Base-by-base conservation (phyloP, 2,888 invertebrate genomes). In the Stegana nigrithorax region DNA sequence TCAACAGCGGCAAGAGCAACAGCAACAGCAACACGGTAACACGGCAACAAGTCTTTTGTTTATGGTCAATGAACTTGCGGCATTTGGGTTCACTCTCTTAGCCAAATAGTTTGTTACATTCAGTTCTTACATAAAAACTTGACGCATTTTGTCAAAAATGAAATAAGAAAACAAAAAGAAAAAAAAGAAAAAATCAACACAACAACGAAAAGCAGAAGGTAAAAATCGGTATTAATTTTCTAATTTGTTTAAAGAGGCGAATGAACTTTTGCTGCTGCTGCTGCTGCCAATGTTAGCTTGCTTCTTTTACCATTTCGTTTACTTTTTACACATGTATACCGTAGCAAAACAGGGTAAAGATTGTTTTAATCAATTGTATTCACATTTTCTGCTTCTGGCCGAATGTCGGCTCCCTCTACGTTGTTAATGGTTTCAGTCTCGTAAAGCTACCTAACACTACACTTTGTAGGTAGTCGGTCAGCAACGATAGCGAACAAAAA, bases 181-280 rank as follows among this genome's bases (percentile, higher is more conserved):
- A 36, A 36, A 36, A 39, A 8, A 39, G 17, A 39, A 39, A 8
- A 39, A 39, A 39, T 14, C 6, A 12, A 39, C n/a, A 39, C 17
- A n/a, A 39, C n/a, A 39, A 6, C n/a, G 17, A 14, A 39, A 39
- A 39, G 39, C 2, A 21, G 29, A 32, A 53, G 7, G n/a, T n/a
- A 53, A 29, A 14, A 19, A 5, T 29, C 64, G 12, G 29, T 75
- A 75, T 78, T 75, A 75, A 75, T 75, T 78, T 78, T 75, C 78
- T 75, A 75, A 75, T 75, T 75, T 75, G 75, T 75, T 69, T 70
- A 55, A 21, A 23, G 71, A 69, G 75, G 75, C 75, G 75, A 75
- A 75, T 78, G 75, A 75, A 75, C 75, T 78, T 71, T 77, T 70
- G 65, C 65, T 19, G 19, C 19, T 25, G 47, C n/a, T 47, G 23